Conservation (phyloP, 2,888 invertebrate species). For the Caenorhabditis wallacei region DNA sequence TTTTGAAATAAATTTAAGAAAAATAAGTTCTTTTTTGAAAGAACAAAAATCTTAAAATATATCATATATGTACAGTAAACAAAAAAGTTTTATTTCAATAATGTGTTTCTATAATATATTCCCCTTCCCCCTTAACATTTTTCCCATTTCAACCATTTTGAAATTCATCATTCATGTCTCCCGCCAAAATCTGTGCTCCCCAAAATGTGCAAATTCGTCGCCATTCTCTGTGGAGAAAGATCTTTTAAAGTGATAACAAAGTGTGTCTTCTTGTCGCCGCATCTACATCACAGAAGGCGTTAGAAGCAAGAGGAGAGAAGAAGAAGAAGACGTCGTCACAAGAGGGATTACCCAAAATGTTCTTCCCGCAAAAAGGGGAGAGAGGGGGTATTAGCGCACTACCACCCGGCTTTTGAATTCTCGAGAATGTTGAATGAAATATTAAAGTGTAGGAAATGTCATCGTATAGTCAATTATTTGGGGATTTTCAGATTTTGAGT, state of each 20-base stretch:
- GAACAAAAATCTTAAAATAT: too few relatives aligned
- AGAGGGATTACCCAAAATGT: constrained; percentile 38
- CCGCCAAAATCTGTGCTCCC: constrained; percentile 29
- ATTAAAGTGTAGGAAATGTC: constrained; percentile 9
- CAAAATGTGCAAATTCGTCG: constrained; percentile 60
- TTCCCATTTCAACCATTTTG: constrained; percentile 10
- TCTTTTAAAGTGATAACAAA: constrained; percentile 57
- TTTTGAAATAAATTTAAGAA: too few relatives aligned
- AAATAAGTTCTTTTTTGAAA: too few relatives aligned
- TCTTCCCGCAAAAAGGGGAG: constrained; percentile 24
- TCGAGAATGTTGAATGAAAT: neutral
- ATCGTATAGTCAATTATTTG: neutral
- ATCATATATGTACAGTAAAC: too few relatives aligned
- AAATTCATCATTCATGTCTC: constrained; percentile 28
- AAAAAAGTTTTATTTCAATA: too few relatives aligned
- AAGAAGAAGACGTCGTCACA: constrained; percentile 30
- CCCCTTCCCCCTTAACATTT: neutral
- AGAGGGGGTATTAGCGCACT: constrained; percentile 11
- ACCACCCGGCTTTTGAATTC: constrained; percentile 22
- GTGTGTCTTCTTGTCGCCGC: constrained; percentile 60
- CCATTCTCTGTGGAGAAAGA: constrained; percentile 40
- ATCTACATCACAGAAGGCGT: constrained; percentile 48
- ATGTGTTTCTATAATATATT: neutral
- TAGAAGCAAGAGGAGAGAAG: neutral
- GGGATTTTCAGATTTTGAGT: constrained; percentile 4